These are phyloP conservation scores for Bradypodion ventrale DNA, from an alignment of 2,797 vertebrate species.

Conservation along the genomic window DNA sequence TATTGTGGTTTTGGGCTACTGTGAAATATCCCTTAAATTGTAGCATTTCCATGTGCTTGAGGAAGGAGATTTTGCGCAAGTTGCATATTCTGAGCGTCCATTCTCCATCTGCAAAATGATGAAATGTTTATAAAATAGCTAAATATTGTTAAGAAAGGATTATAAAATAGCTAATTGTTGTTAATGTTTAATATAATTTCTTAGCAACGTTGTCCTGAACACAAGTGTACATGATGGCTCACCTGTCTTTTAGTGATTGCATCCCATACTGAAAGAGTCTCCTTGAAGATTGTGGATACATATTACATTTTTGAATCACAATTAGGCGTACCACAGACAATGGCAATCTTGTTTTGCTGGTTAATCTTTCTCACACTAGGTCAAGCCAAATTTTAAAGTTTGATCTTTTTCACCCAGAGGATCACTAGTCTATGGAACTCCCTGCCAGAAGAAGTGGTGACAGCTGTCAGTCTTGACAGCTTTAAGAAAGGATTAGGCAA, in stretches of 20 bases:
- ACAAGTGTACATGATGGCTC: neutral
- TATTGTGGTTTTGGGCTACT: neutral
- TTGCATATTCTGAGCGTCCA: neutral
- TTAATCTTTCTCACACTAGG: no score
- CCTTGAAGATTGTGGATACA: no score
- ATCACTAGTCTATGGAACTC: no score
- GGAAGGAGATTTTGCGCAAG: neutral
- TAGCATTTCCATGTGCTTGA: neutral
- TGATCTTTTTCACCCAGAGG: no score
- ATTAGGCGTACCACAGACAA: no score
- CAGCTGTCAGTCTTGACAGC: no score
- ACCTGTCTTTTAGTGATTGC: neutral
- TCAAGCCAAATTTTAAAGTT: no score
- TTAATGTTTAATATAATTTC: neutral
- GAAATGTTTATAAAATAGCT: neutral
- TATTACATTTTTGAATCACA: no score
- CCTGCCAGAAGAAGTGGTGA: no score
- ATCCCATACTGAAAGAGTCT: no score
- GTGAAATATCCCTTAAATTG: neutral
- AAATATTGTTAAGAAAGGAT: neutral
- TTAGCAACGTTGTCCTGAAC: neutral
- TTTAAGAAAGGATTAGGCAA: no score
- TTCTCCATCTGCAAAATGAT: conserved; percentile 7
- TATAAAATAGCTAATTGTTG: neutral
- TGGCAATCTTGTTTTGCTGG: no score